phyloP scores from a whole-genome alignment of 1,140 invertebrate species.

The Zophobas atratus region DNA sequence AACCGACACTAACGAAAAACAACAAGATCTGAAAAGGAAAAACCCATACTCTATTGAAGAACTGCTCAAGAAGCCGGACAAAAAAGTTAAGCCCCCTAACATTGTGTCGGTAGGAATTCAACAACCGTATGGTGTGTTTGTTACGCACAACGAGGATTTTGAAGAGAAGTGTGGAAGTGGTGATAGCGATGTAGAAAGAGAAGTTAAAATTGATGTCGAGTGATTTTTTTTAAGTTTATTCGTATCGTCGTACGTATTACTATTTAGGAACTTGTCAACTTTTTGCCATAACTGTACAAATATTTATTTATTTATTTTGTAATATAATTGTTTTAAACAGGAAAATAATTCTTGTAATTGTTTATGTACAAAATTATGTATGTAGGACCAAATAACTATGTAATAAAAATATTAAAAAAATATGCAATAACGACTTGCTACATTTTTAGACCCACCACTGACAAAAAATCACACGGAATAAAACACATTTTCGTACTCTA shows the following conservation, averaged over 20 bases:
- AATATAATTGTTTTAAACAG: conserved; percentile 19
- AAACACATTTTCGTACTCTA: too few relatives aligned
- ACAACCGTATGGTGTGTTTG: conserved; percentile 63
- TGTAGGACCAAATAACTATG: conserved; percentile 15
- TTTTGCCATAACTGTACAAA: conserved; percentile 42
- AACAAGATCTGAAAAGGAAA: conserved; percentile 73
- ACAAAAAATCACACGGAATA: too few relatives aligned
- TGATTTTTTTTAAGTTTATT: conserved; percentile 16
- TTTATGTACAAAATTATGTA: conserved; percentile 18
- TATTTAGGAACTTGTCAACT: conserved; percentile 1
- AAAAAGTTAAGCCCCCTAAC: conserved; percentile 63
- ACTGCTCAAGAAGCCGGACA: conserved; percentile 84
- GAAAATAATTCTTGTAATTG: conserved; percentile 14
- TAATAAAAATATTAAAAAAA: too few relatives aligned
- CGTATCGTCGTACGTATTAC: neutral
- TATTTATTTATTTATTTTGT: conserved; percentile 48
- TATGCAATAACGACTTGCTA: too few relatives aligned
- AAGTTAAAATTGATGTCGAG: conserved; percentile 61
- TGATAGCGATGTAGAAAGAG: conserved; percentile 55
- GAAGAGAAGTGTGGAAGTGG: conserved; percentile 45
- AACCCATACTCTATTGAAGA: conserved; percentile 92
- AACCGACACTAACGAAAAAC: conserved; percentile 51
- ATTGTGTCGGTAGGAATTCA: conserved; percentile 56
- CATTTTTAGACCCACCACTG: too few relatives aligned
- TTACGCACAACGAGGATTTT: conserved; percentile 51